Evolutionary conservation across 1,140 invertebrate genomes (phyloP).

Genomic region (Linepithema humile): DNA sequence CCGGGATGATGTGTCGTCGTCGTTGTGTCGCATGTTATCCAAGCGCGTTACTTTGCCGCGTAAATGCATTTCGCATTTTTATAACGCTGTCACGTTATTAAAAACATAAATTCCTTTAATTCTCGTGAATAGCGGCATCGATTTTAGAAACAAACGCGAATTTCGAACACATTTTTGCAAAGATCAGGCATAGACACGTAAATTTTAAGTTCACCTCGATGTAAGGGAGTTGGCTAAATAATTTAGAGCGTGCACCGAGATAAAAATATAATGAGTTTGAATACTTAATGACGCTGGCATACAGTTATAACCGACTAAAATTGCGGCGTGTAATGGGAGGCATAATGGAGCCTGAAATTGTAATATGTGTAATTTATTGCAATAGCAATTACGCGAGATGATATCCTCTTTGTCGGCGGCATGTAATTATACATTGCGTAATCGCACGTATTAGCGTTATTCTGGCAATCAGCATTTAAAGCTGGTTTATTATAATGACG

Average conservation of each 20-base stretch:
- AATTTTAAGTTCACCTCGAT: neutral
- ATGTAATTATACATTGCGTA: slow-evolving; percentile 49
- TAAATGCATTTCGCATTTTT: neutral
- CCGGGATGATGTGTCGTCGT: neutral
- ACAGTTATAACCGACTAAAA: slow-evolving; percentile 46
- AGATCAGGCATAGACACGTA: neutral
- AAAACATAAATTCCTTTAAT: neutral
- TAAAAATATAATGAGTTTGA: slow-evolving; percentile 51
- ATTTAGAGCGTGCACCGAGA: neutral
- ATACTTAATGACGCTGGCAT: slow-evolving; percentile 34
- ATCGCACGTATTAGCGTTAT: slow-evolving; percentile 43
- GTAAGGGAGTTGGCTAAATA: neutral
- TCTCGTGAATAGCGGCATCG: neutral
- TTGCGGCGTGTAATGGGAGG: slow-evolving; percentile 35
- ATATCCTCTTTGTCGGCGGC: slow-evolving; percentile 55
- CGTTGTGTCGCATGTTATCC: neutral
- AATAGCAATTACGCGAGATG: slow-evolving; percentile 48
- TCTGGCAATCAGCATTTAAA: slow-evolving; percentile 41
- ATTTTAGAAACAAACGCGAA: neutral
- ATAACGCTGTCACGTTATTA: neutral
- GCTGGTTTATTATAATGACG: slow-evolving; percentile 30
- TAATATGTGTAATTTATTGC: slow-evolving; percentile 54
- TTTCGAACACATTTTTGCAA: neutral
- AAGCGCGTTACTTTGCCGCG: neutral
- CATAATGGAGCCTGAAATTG: slow-evolving; percentile 54